Evolutionary conservation across 37 sponge, comb jelly and placozoan species (phyloP).

Genomic region (Ephydatia muelleri): DNA sequence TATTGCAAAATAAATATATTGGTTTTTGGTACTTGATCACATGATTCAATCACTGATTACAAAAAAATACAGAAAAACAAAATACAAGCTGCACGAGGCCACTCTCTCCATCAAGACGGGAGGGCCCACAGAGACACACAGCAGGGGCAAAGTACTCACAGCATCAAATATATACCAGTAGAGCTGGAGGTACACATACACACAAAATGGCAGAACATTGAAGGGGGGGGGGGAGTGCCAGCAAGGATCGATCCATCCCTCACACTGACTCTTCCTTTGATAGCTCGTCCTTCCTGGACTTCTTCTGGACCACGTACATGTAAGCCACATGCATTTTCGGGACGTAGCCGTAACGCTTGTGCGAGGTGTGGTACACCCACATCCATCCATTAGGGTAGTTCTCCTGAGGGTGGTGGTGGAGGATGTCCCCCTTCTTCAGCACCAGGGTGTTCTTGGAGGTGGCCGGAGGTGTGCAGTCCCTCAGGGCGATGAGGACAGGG

Average conservation of each 20-base stretch:
- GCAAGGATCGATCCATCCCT: no score
- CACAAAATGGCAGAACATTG: no score
- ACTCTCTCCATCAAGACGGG: no score
- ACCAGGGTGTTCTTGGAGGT: conserved; percentile 19
- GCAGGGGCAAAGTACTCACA: no score
- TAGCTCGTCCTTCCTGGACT: not conserved
- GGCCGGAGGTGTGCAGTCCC: conserved; percentile 25
- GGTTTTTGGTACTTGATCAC: conserved; percentile 9
- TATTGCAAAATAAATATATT: conserved; percentile 3
- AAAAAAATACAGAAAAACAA: no score
- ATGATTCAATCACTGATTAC: no score
- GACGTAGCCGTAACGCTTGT: conserved; percentile 41
- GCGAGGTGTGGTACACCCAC: conserved; percentile 55
- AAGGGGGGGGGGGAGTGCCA: no score
- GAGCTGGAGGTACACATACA: no score
- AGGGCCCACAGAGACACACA: no score
- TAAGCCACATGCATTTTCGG: conserved; percentile 38
- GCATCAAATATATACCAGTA: no score
- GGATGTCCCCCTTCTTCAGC: conserved; percentile 40
- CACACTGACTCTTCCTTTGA: not conserved
- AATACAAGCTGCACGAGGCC: no score
- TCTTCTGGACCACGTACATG: conserved; percentile 16
- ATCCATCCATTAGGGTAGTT: conserved; percentile 60
- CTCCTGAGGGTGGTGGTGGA: conserved; percentile 35
- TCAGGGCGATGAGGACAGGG: conserved; percentile 13